Conservation (phyloP, 1,140 invertebrate genomes). For the Drosophila pectinifera region DNA sequence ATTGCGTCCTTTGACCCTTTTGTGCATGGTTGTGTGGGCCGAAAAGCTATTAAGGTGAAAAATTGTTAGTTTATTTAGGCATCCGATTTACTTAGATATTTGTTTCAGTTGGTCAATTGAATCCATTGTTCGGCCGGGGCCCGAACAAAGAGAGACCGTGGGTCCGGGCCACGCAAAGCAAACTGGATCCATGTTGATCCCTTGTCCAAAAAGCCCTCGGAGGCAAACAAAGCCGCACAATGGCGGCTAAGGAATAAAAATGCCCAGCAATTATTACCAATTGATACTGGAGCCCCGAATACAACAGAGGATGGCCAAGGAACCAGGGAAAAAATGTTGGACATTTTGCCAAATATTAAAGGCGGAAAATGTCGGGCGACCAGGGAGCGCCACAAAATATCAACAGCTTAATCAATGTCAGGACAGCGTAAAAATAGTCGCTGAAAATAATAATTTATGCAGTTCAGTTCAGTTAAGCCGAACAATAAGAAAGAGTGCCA, state of each 20-base stretch:
- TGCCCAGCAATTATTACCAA: constrained; percentile 67
- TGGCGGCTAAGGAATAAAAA: constrained; percentile 39
- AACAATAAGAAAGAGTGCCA: constrained; percentile 31
- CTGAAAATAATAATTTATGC: constrained; percentile 76
- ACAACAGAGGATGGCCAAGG: constrained; percentile 26
- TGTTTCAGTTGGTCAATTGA: constrained; percentile 54
- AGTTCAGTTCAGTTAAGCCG: constrained; percentile 59
- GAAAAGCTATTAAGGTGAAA: constrained; percentile 49
- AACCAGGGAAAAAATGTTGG: constrained; percentile 27
- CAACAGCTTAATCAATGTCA: constrained; percentile 78
- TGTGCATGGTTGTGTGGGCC: constrained; percentile 1
- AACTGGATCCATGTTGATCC: constrained; percentile 33
- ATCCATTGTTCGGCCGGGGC: constrained; percentile 25
- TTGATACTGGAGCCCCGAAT: constrained; percentile 50
- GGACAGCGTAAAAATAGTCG: constrained; percentile 60
- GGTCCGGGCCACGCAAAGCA: constrained; percentile 19
- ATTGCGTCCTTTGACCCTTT: constrained; percentile 35
- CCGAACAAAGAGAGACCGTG: constrained; percentile 18
- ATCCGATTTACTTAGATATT: constrained; percentile 52
- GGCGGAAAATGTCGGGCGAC: constrained; percentile 7
- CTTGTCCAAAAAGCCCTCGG: constrained; percentile 38
- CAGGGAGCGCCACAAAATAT: constrained; percentile 40
- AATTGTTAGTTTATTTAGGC: constrained; percentile 56
- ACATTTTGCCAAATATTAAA: constrained; percentile 33
- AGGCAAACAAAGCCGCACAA: constrained; percentile 53